Conservation (phyloP, 2,113 vertebrate genomes). For the cattle (Bos taurus) region DNA sequence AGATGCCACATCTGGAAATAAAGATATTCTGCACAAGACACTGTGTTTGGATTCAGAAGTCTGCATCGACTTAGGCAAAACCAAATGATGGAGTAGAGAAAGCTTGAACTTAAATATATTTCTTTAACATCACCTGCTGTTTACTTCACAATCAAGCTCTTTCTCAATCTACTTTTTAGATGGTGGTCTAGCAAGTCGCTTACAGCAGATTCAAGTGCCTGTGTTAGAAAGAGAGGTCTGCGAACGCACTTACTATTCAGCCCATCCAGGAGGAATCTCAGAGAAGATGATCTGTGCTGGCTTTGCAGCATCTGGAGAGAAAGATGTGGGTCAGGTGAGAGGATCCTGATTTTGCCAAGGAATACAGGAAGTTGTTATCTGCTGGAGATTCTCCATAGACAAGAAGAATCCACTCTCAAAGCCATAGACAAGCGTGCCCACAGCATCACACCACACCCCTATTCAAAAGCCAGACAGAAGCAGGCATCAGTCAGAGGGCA, state of each 20-base stretch:
- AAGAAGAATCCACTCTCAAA: not conserved
- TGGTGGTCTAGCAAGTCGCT: not conserved
- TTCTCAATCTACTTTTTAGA: not conserved
- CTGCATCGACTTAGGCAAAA: not conserved
- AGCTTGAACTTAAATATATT: not conserved
- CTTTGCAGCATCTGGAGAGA: not conserved
- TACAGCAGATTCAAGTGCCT: not conserved
- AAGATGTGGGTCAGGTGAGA: not conserved
- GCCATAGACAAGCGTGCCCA: too few species aligned
- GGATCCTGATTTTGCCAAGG: not conserved
- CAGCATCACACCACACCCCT: not conserved
- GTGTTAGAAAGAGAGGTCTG: not conserved
- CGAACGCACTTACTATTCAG: not conserved
- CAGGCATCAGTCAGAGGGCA: not conserved
- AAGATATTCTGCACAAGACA: not conserved
- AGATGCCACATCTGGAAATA: not conserved
- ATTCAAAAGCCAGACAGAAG: rapidly evolving
- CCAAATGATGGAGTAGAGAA: not conserved
- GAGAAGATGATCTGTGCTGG: not conserved
- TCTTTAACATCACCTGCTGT: not conserved
- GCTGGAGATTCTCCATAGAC: not conserved
- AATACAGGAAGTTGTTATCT: not conserved
- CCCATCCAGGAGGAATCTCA: not conserved
- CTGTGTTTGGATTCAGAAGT: not conserved
- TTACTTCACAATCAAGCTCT: not conserved